Conservation (phyloP, 2,888 invertebrate genomes). For the Hirtodrosophila cameraria region DNA sequence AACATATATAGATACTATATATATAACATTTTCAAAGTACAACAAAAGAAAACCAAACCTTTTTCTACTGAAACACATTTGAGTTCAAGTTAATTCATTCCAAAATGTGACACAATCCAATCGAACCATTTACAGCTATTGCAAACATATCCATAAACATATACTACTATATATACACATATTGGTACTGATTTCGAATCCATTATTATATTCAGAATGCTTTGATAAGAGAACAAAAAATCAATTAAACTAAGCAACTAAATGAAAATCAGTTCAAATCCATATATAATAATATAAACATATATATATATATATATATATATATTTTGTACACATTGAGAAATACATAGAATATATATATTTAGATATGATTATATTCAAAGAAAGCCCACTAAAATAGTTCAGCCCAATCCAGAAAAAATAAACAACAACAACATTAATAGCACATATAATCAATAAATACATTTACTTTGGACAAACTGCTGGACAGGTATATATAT, state of each 20-base stretch:
- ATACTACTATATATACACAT: conserved; percentile 14
- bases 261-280: conserved; percentile 15
- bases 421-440: conserved; percentile 6
- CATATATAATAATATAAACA: conserved; percentile 1
- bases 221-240: background rate
- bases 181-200: conserved; percentile 13
- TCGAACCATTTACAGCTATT: conserved; percentile 28
- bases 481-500: conserved; percentile 48
- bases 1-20: no score
- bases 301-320: conserved; percentile 11
- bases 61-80: background rate
- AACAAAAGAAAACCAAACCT: no score
- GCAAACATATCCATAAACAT: conserved; percentile 48
- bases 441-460: conserved; percentile 12
- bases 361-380: conserved; percentile 43
- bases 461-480: conserved; percentile 28
- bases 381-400: background rate
- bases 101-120: conserved; percentile 31
- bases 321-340: conserved; percentile 18
- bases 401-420: conserved; percentile 34
- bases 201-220: background rate
- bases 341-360: conserved; percentile 22
- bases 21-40: no score
- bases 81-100: conserved; percentile 45
- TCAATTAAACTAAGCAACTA: background rate